Evolutionary conservation across 2,888 invertebrate genomes (phyloP), one percentile per base, ranked within the genome.

Genomic region (Megastigmus dorsalis): DNA sequence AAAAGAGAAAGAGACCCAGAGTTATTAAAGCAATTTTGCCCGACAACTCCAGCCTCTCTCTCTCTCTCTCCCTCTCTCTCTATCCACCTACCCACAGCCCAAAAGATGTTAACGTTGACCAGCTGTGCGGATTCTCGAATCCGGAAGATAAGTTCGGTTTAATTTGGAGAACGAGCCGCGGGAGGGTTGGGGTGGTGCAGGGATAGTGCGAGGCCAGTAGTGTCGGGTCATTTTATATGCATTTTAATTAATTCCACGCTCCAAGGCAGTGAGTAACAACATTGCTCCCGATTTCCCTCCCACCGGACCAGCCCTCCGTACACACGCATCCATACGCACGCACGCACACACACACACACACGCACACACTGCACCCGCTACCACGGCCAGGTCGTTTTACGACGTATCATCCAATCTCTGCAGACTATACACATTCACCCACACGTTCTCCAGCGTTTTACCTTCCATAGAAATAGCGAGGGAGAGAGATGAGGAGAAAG

Each of bases 181-280:
- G 15, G 45, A 15, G 30, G 45, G 69, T 55, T 65, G 28, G 57
- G 59, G 57, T 36, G 48, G 26, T 18, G 26, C 9, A n/a, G n/a
- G 26, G 18, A 0, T 2, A 3, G 28, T 10, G 26, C 23, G n/a
- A 6, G 23, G 20, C 20, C 28, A 15, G 20, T n/a, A n/a, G 76
- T 73, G 79, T 74, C 77, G 79, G 80, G 80, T 82, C 81, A 82
- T 83, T 83, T 82, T 81, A 82, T 81, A 81, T 83, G 82, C 81
- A 81, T 83, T 84, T 83, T 82, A 84, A 84, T 84, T 84, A 85
- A 84, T 85, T 82, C 79, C 78, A 79, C 77, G 74, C 79, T 78
- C 77, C 50, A 77, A 80, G 82, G 79, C 79, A 79, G 80, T 80
- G 81, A 79, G 80, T 79, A 80, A 79, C 78, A 80, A 80, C 80